These are phyloP conservation scores for Eleginops maclovinus DNA, from an alignment of 2,113 vertebrate genomes.

Conservation along the genomic window DNA sequence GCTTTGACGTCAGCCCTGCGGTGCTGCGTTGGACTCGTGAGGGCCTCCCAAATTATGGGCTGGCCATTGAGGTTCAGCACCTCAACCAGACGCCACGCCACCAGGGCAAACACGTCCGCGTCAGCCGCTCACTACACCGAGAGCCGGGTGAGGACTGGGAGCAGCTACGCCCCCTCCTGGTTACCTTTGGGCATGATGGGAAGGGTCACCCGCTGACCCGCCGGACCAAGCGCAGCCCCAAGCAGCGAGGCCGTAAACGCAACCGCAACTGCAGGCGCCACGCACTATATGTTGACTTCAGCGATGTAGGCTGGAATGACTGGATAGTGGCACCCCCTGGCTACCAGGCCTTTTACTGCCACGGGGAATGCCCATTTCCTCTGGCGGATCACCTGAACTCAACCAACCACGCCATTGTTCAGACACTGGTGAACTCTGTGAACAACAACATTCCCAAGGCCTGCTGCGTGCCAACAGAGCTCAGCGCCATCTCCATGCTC, in stretches of 20 bases:
- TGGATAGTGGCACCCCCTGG: conserved; percentile 99
- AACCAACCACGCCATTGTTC: conserved; percentile 98
- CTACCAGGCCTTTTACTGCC: conserved; percentile 98
- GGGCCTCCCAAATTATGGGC: conserved; percentile 92
- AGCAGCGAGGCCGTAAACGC: conserved; percentile 91
- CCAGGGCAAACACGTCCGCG: conserved; percentile 92
- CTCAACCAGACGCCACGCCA: conserved; percentile 86
- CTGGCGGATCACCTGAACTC: conserved; percentile 98
- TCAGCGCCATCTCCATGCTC: conserved; percentile 99
- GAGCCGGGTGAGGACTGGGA: conserved; percentile 91
- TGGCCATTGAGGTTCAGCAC: conserved; percentile 93
- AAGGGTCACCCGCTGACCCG: conserved; percentile 91
- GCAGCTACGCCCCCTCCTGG: conserved; percentile 95
- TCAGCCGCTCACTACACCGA: conserved; percentile 93
- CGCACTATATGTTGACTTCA: conserved; percentile 97
- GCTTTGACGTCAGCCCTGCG: conserved; percentile 96
- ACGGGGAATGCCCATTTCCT: conserved; percentile 97
- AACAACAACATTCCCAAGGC: conserved; percentile 98
- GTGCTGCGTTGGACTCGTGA: conserved; percentile 95
- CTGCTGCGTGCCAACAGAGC: conserved; percentile 98
- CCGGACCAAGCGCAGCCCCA: conserved; percentile 92
- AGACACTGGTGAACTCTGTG: conserved; percentile 98
- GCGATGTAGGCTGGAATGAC: conserved; percentile 98
- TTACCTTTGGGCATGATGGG: conserved; percentile 97
- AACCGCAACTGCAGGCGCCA: conserved; percentile 96